Evolutionary conservation across 2,797 vertebrate species (phyloP).

Genomic region (Gila robusta): DNA sequence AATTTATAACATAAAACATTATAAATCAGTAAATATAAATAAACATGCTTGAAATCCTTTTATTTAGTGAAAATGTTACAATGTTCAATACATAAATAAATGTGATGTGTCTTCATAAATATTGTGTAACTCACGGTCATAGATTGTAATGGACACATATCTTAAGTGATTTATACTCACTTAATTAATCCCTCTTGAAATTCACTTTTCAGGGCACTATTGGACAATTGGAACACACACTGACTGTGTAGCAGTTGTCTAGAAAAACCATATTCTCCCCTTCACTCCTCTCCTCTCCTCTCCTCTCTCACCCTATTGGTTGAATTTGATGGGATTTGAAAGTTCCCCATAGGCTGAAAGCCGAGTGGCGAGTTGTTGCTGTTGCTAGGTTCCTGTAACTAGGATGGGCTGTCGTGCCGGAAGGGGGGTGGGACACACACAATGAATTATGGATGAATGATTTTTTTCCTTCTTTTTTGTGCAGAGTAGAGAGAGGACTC

Average conservation of each 20-base stretch:
- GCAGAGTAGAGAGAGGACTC: conserved; percentile 75
- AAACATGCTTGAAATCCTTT: background rate
- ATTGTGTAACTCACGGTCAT: background rate
- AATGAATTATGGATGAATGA: conserved; percentile 96
- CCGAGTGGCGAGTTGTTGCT: conserved; percentile 72
- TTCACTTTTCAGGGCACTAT: background rate
- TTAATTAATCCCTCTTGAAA: background rate
- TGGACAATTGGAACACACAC: conserved; percentile 4
- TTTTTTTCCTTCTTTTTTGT: conserved; percentile 75
- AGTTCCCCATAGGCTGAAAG: conserved; percentile 79
- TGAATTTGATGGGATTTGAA: conserved; percentile 73
- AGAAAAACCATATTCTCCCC: conserved; percentile 63
- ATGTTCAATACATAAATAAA: background rate
- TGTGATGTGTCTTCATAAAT: background rate
- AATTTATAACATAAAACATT: background rate
- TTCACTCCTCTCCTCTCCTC: conserved; percentile 43
- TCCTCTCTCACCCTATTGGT: conserved; percentile 75
- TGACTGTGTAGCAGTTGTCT: conserved; percentile 47
- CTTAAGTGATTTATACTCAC: background rate
- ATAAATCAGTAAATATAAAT: background rate
- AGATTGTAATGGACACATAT: background rate
- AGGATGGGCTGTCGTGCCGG: conserved; percentile 83
- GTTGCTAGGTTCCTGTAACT: conserved; percentile 96
- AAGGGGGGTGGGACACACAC: conserved; percentile 87
- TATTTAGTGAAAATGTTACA: background rate